These are phyloP conservation scores for Ploceus nigricollis DNA, from an alignment of 2,113 vertebrate species.

Conservation along the genomic window DNA sequence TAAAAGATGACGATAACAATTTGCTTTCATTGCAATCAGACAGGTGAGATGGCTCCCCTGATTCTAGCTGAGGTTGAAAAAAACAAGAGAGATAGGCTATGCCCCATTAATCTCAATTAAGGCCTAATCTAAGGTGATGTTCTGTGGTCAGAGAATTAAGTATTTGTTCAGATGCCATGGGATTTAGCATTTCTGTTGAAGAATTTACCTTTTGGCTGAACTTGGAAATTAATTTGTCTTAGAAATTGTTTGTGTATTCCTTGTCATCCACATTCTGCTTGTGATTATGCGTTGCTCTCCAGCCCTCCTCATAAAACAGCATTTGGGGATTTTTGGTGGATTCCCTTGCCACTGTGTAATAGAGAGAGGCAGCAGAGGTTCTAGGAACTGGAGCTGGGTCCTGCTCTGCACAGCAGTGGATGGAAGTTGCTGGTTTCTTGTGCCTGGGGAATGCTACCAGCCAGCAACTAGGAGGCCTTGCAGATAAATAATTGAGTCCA, in stretches of 20 bases:
- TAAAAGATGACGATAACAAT: not conserved
- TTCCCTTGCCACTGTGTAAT: not conserved
- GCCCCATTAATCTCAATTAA: not conserved
- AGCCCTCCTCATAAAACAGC: not conserved
- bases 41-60: not conserved
- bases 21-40: not conserved
- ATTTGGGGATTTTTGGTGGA: not conserved
- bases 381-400: not conserved
- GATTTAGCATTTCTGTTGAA: not conserved
- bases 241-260: not conserved
- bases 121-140: not conserved
- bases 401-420: not conserved
- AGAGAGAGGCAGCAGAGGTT: not conserved
- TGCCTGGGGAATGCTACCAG: not conserved
- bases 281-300: not conserved
- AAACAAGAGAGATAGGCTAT: not conserved
- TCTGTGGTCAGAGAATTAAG: not conserved
- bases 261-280: not conserved
- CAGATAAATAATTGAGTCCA: not conserved
- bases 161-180: not conserved
- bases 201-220: not conserved
- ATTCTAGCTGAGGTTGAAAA: not conserved
- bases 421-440: not conserved
- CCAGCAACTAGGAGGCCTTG: not conserved
- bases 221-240: not conserved